phyloP scores from a whole-genome alignment of 2,113 vertebrate species.

The Heteronetta atricapilla region DNA sequence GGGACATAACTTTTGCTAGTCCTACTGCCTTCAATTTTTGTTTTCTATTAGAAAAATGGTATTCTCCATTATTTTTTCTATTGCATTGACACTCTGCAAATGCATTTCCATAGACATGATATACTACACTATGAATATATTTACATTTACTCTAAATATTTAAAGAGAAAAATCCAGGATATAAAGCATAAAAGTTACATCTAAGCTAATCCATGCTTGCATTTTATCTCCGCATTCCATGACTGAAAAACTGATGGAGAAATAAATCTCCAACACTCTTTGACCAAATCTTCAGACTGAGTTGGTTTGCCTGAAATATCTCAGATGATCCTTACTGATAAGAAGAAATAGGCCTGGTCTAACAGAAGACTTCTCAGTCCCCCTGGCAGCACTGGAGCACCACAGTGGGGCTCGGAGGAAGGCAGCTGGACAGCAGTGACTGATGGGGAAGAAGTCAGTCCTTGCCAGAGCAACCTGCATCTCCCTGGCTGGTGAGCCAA shows the following conservation, averaged over 20 bases:
- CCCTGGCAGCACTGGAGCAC: background rate
- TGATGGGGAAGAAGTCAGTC: background rate
- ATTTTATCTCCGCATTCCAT: background rate
- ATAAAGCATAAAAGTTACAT: background rate
- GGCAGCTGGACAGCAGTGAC: background rate
- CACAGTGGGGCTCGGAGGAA: accelerated
- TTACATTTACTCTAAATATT: slow-evolving; percentile 50
- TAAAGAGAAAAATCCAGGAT: slow-evolving; percentile 11
- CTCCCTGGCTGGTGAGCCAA: background rate
- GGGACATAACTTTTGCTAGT: slow-evolving; percentile 6
- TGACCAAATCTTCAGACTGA: background rate
- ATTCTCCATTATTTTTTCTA: slow-evolving; percentile 37
- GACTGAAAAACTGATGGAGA: background rate
- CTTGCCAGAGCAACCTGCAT: background rate
- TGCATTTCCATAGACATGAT: slow-evolving; percentile 8
- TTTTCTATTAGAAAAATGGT: slow-evolving; percentile 45
- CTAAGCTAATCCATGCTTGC: background rate
- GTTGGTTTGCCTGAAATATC: background rate
- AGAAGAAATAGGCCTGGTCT: background rate
- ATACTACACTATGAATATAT: slow-evolving; percentile 39
- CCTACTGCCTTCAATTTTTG: slow-evolving; percentile 7
- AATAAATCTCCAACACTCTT: background rate
- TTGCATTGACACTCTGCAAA: slow-evolving; percentile 23
- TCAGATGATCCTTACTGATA: background rate
- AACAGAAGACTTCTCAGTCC: background rate